Base-by-base conservation (phyloP, 2,888 invertebrate genomes). In the Arenicola marina region DNA sequence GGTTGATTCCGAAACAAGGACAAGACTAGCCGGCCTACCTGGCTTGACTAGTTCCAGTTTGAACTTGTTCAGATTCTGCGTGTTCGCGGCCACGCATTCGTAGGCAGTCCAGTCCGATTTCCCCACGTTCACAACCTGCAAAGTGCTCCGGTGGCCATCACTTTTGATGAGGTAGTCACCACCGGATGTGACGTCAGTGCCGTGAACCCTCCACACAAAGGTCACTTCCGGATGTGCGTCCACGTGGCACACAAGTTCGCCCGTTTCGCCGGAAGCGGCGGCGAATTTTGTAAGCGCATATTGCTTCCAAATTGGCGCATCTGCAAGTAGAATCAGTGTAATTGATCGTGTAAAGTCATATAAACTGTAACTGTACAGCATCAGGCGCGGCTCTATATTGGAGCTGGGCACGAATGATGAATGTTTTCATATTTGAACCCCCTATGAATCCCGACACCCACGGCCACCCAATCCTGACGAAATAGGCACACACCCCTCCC, bases 231-330 rank as follows among this genome's bases (percentile, higher is more conserved):
- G 61, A 31, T 61, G 56, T 4, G 34, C 46, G 4, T 28, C 26
- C 28, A 32, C 34, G 21, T 4, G 11, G 26, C 61, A 61, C 18
- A 44, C 38, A 38, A 61, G 46, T 21, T n/a, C 28, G 21, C 29
- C 46, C 2, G 46, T 11, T 21, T 56, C 18, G 26, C 56, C 56
- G 18, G 1, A n/a, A 2, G 28, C n/a, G 7, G 26, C 51, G 2
- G 48, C 31, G 44, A 34, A 61, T 31, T 56, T 61, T 1, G 45
- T 56, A 2, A 61, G 24, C 2, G 61, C n/a, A 43, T 61, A 61
- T 11, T 56, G 28, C 45, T 43, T 45, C 46, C 56, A 45, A 3
- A 31, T 2, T 1, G 61, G 61, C 21, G 44, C 32, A 24, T 61
- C 61, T 61, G 48, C 4, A 4, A 31, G 48, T 48, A 4, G 4